Evolutionary conservation across 2,797 vertebrate species (phyloP), one percentile per base, ranked within the genome.

Genomic region (Clarias platycephalus): DNA sequence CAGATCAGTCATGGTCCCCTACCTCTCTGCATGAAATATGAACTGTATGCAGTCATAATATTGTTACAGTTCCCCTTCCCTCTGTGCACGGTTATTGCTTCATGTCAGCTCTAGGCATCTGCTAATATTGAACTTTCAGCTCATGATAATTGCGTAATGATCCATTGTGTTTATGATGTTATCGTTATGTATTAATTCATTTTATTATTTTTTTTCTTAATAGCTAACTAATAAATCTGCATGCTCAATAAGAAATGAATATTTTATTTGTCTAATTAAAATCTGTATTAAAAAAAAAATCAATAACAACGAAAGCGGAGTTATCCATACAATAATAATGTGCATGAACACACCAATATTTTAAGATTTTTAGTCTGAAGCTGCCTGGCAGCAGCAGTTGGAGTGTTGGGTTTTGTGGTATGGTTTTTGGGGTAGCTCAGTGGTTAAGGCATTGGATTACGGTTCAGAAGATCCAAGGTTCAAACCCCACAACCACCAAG

Each of bases 31-130:
- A 34, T 53, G 40, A 81, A 80, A 70, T 80, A 37, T 37, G 31
- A 85, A 26, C 66, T 64, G 44, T 53, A 28, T 60, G 26, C 58
- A 80, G 58, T 80, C 58, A 57, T 64, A 80, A 74, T 71, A 63
- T 26, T 85, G 28, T 63, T 71, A 40, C 68, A 72, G 62, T 18
- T 63, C 76, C 49, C 55, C 4, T 55, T 72, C 60, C 13, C 66
- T 62, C 67, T n/a, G 76, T 68, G 53, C 67, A 55, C n/a, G 28
- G 34, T 64, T 64, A 80, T 37, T 80, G 76, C 76, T 62, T 72
- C 8, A 49, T 72, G 55, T 64, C 83, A 31, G 78, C 83, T 85
- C 40, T 80, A 34, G 77, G 57, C 62, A 66, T 80, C 40, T 53
- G n/a, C 78, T 31, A 66, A 53, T 66, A 80, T 80, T 28, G 49